Evolutionary conservation across 2,797 vertebrate species (phyloP).

Genomic region (Danio albolineatus): DNA sequence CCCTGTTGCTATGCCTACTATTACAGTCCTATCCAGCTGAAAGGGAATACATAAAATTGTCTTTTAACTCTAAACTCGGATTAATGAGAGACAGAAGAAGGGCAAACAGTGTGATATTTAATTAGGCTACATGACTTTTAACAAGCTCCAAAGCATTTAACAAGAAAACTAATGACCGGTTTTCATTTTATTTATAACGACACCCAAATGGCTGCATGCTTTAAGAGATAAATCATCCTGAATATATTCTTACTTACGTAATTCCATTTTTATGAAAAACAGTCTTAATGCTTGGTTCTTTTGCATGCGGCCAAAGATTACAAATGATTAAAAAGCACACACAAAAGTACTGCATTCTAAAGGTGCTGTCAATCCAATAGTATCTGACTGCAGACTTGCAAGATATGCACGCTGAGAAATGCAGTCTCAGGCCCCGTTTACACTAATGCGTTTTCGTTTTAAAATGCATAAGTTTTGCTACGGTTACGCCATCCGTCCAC

Average conservation of each 20-base stretch:
- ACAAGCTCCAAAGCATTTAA: slow-evolving; percentile 4
- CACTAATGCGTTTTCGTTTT: too few species aligned
- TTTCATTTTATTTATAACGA: slow-evolving; percentile 12
- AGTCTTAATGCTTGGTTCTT: neutral
- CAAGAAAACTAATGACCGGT: neutral
- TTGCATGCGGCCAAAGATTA: neutral
- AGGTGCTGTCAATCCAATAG: too few species aligned
- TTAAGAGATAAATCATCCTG: neutral
- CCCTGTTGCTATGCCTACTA: slow-evolving; percentile 86
- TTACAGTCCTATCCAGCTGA: slow-evolving; percentile 91
- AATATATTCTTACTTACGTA: neutral
- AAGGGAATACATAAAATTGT: slow-evolving; percentile 17
- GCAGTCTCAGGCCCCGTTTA: too few species aligned
- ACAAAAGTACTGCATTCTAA: neutral
- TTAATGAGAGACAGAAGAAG: slow-evolving; percentile 5
- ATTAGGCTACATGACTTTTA: slow-evolving; percentile 14
- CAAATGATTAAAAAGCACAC: neutral
- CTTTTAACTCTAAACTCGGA: slow-evolving; percentile 1
- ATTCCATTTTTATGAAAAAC: neutral
- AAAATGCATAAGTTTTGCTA: too few species aligned
- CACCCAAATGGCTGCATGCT: neutral
- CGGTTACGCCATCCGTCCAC: too few species aligned
- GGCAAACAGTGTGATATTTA: slow-evolving; percentile 15
- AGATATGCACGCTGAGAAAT: too few species aligned
- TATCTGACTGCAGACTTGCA: too few species aligned